Evolutionary conservation across 2,888 invertebrate genomes (phyloP).

Genomic region (Acanthosepion esculentum): DNA sequence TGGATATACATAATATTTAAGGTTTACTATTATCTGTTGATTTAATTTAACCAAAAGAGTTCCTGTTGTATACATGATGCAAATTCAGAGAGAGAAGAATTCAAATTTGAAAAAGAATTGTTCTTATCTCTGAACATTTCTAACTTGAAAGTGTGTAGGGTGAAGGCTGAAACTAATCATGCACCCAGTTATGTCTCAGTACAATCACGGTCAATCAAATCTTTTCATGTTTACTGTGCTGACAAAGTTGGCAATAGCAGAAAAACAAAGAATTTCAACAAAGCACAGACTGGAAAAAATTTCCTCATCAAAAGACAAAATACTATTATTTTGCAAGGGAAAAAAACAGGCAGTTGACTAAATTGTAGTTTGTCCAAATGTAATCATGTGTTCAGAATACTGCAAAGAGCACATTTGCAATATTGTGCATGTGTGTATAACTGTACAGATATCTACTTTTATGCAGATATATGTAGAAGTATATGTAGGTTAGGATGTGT

Average conservation of each 20-base stretch:
- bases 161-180: neutral
- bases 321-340: neutral
- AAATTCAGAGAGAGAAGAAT: neutral
- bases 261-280: neutral
- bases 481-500: too few relatives aligned
- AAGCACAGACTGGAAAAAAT: neutral
- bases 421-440: neutral
- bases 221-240: neutral
- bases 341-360: neutral
- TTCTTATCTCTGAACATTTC: neutral
- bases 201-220: neutral
- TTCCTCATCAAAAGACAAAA: neutral
- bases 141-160: conserved; percentile 17
- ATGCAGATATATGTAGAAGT: neutral
- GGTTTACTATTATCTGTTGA: too few relatives aligned
- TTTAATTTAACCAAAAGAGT: too few relatives aligned
- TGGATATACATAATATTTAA: too few relatives aligned
- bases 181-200: neutral
- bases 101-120: neutral
- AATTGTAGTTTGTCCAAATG: conserved; percentile 20
- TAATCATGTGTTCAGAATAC: conserved; percentile 21
- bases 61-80: neutral
- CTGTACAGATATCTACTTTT: neutral
- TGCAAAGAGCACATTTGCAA: neutral
- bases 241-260: neutral